A percentile compares a stretch with the other conserved stretches of the same genome.
Evolutionary conservation across 2,888 invertebrate species (phyloP).

Genomic region (Xanthorhoe spadicearia): DNA sequence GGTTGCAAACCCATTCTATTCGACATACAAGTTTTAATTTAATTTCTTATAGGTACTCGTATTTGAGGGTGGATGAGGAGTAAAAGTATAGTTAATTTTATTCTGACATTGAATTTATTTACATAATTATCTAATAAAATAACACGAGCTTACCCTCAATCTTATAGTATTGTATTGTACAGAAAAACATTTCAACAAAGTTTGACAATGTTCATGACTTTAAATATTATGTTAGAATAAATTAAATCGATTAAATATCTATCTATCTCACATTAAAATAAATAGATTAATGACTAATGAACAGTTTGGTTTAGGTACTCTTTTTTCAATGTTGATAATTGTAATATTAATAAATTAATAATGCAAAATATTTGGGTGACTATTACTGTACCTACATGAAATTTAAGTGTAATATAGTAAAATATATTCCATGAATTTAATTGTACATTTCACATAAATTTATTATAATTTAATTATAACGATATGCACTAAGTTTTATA

Average conservation of each 20-base stretch:
- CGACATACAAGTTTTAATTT: no score
- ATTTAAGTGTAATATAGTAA: not conserved
- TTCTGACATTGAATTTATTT: conserved; percentile 18
- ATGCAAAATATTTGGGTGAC: not conserved
- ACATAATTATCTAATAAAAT: not conserved
- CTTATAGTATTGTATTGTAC: not conserved
- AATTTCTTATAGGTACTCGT: no score
- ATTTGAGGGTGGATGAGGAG: not conserved
- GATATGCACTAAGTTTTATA: conserved; percentile 72
- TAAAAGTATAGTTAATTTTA: not conserved
- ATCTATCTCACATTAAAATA: not conserved
- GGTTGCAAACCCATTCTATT: no score
- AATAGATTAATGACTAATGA: not conserved
- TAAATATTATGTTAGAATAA: not conserved
- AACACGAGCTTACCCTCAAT: not conserved
- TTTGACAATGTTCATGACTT: not conserved
- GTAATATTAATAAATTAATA: not conserved
- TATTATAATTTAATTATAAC: conserved; percentile 45
- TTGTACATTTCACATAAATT: conserved; percentile 11
- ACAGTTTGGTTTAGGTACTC: not conserved
- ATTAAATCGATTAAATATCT: not conserved
- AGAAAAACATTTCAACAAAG: not conserved
- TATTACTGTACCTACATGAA: not conserved
- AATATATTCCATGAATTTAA: conserved; percentile 14
- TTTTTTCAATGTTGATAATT: not conserved